Percentiles rank a stretch among this genome's conserved stretches.
Conservation (phyloP, 2,888 invertebrate genomes). For the Coelopa pilipes region DNA sequence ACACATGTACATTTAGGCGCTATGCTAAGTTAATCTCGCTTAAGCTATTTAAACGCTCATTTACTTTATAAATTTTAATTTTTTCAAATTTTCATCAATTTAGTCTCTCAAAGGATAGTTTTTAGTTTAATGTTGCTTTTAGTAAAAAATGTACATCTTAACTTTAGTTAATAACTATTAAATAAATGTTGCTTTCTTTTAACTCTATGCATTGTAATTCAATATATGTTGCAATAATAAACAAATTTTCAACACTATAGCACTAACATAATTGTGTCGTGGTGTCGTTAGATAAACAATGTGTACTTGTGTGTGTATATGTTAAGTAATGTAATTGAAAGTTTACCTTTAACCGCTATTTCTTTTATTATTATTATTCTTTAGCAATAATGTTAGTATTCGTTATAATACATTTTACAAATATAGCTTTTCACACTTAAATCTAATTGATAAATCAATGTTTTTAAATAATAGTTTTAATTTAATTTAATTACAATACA, state of each 20-base stretch:
- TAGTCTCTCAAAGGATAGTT: slow-evolving; percentile 12
- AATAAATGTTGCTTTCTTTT: slow-evolving; percentile 1
- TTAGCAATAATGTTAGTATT: background rate
- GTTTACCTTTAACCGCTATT: slow-evolving; percentile 3
- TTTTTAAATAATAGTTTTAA: background rate
- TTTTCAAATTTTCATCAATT: slow-evolving; percentile 7
- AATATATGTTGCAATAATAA: slow-evolving; percentile 10
- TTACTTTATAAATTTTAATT: slow-evolving; percentile 38
- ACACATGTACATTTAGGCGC: too few species aligned
- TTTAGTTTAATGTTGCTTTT: too few species aligned
- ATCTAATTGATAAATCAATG: slow-evolving; percentile 3
- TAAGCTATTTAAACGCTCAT: too few species aligned
- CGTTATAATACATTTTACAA: slow-evolving; percentile 30
- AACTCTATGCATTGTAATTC: background rate
- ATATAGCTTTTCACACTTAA: slow-evolving; percentile 24
- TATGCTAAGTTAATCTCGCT: too few species aligned
- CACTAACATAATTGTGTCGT: slow-evolving; percentile 15
- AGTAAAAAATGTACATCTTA: slow-evolving; percentile 28
- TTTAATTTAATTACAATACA: slow-evolving; percentile 15
- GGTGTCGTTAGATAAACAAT: slow-evolving; percentile 2
- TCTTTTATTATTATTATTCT: slow-evolving; percentile 21
- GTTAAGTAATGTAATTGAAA: slow-evolving; percentile 13
- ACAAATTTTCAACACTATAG: background rate
- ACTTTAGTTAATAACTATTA: slow-evolving; percentile 3
- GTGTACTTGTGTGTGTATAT: slow-evolving; percentile 14